phyloP scores from a whole-genome alignment of 2,797 vertebrate genomes.

The Streptopelia turtur region DNA sequence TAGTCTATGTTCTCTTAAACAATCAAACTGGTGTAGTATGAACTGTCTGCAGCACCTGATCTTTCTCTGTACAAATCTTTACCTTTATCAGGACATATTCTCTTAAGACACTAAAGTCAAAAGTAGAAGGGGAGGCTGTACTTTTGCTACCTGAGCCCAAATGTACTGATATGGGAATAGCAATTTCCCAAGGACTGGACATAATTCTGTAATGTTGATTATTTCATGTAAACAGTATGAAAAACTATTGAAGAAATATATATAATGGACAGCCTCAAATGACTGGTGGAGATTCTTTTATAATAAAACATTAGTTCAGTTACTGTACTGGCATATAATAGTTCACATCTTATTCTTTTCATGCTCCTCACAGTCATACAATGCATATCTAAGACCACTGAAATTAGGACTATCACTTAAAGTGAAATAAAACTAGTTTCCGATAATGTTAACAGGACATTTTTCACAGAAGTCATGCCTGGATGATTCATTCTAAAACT shows the following conservation, averaged over 20 bases:
- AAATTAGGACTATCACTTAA: background rate
- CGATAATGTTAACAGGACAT: background rate
- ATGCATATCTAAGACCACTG: background rate
- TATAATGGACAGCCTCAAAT: background rate
- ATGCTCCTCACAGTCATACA: background rate
- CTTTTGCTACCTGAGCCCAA: background rate
- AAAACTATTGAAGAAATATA: background rate
- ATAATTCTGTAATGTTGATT: background rate
- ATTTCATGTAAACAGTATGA: background rate
- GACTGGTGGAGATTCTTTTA: background rate
- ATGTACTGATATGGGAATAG: background rate
- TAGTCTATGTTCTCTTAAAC: conserved; percentile 47
- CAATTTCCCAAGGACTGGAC: background rate
- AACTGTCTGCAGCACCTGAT: background rate
- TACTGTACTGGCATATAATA: background rate
- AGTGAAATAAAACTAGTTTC: background rate
- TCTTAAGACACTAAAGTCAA: background rate
- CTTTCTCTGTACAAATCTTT: background rate
- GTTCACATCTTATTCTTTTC: background rate
- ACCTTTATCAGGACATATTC: background rate
- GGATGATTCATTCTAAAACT: background rate
- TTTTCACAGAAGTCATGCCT: background rate
- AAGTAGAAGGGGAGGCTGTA: background rate
- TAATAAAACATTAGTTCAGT: background rate
- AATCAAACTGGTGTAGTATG: conserved; percentile 8